A percentile compares a stretch with the other conserved stretches of the same genome.
Conservation (phyloP, 2,113 vertebrate genomes). For the Oryzias celebensis region DNA sequence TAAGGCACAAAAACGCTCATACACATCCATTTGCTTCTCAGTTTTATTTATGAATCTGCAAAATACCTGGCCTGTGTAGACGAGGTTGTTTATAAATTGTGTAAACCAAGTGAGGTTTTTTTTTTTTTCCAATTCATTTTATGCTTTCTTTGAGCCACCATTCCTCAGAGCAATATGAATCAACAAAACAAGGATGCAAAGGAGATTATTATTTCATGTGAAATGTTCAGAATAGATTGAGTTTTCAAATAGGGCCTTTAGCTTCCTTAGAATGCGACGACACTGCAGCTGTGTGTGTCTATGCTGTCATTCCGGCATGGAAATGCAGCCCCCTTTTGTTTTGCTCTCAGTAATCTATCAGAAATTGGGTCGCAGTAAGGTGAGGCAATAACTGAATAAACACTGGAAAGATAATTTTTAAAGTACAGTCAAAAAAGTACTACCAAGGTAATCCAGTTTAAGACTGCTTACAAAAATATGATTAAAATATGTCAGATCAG, state of each 20-base stretch:
- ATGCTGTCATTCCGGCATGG: constrained; percentile 14
- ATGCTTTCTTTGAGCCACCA: not conserved
- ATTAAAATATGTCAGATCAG: too few relatives aligned
- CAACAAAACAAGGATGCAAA: constrained; percentile 8
- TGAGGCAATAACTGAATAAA: constrained; percentile 46
- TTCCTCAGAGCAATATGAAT: constrained; percentile 1
- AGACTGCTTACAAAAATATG: too few relatives aligned
- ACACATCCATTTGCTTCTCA: not conserved
- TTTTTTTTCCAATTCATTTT: not conserved
- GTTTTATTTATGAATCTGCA: not conserved
- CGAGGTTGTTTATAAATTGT: not conserved
- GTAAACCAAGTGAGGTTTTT: not conserved
- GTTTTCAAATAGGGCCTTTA: not conserved
- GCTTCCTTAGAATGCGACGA: not conserved
- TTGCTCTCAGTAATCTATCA: constrained; percentile 27
- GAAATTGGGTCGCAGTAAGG: constrained; percentile 41
- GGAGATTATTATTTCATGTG: not conserved
- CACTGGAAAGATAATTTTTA: constrained; percentile 3
- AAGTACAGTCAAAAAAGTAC: constrained; percentile 3
- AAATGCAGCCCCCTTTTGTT: constrained; percentile 44
- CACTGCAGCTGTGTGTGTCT: not conserved
- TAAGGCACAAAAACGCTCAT: not conserved
- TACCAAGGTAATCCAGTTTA: too few relatives aligned
- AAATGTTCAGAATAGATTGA: constrained; percentile 1
- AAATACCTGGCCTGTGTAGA: not conserved